A percentile compares a stretch with the other conserved stretches of the same genome.
These are phyloP conservation scores for Candoia aspera DNA, from an alignment of 2,113 vertebrate genomes.

Conservation along the genomic window DNA sequence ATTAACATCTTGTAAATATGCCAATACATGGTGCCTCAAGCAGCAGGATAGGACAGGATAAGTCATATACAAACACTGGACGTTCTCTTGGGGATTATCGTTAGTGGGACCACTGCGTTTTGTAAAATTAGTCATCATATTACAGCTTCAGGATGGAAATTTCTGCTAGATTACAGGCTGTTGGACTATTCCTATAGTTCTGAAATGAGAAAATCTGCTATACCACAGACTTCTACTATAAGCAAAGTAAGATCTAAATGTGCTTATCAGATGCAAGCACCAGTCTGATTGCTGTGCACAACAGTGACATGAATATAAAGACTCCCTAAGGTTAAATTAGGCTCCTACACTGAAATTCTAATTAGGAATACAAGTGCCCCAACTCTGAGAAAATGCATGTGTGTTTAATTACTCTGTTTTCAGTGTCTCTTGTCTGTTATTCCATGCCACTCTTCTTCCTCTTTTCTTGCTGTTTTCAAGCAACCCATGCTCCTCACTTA, in stretches of 20 bases:
- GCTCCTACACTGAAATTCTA: constrained; percentile 78
- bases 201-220: constrained; percentile 64
- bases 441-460: constrained; percentile 70
- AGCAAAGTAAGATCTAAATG: constrained; percentile 66
- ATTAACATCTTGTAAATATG: neutral
- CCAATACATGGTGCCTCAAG: neutral
- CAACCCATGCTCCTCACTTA: constrained; percentile 71
- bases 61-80: neutral
- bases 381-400: constrained; percentile 71
- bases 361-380: constrained; percentile 78
- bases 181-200: constrained; percentile 3
- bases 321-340: constrained; percentile 81
- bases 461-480: constrained; percentile 78
- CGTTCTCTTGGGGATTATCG: neutral
- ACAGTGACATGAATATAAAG: constrained; percentile 74
- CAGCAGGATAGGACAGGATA: neutral
- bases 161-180: neutral
- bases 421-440: constrained; percentile 73
- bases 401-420: constrained; percentile 78
- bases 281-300: constrained; percentile 71
- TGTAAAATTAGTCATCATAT: neutral
- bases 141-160: neutral
- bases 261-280: constrained; percentile 63
- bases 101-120: neutral
- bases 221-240: constrained; percentile 57